phyloP scores from a whole-genome alignment of 2,888 invertebrate species.

The Ormyrus rosae region DNA sequence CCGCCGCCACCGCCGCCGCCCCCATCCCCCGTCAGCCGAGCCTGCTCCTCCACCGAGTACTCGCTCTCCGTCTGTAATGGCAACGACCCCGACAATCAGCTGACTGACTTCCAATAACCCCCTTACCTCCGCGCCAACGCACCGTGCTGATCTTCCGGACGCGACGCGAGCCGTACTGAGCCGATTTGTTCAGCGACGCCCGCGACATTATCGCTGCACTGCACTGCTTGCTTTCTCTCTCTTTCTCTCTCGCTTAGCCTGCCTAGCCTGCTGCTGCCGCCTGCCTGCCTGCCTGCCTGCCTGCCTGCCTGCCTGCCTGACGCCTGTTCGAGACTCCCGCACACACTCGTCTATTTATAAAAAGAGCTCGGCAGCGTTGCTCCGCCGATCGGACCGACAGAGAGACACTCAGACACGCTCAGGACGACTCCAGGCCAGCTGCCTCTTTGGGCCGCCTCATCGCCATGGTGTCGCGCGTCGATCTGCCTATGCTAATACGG shows the following conservation, averaged over 20 bases:
- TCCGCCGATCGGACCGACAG: too few relatives aligned
- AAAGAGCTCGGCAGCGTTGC: too few relatives aligned
- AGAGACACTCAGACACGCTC: neutral
- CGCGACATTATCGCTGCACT: constrained; percentile 68
- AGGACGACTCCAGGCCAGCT: too few relatives aligned
- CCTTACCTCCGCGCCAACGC: constrained; percentile 58
- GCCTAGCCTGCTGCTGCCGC: neutral
- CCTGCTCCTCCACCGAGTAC: constrained; percentile 90
- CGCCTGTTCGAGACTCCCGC: neutral
- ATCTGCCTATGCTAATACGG: too few relatives aligned
- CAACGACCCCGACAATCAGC: neutral
- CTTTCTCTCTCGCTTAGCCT: neutral
- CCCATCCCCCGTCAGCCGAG: constrained; percentile 84
- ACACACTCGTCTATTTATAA: too few relatives aligned
- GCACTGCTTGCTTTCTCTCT: neutral
- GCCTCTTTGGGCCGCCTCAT: neutral
- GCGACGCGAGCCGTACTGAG: constrained; percentile 74
- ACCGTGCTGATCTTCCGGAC: constrained; percentile 75
- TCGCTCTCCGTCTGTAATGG: constrained; percentile 87
- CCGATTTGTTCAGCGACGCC: constrained; percentile 74
- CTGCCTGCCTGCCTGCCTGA: neutral
- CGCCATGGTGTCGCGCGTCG: constrained; percentile 1
- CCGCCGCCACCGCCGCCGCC: constrained; percentile 80
- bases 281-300: neutral
- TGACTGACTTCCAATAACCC: too few relatives aligned